These are phyloP conservation scores for Ditylenchus weischeri DNA, from an alignment of 2,888 invertebrate species.

Conservation along the genomic window DNA sequence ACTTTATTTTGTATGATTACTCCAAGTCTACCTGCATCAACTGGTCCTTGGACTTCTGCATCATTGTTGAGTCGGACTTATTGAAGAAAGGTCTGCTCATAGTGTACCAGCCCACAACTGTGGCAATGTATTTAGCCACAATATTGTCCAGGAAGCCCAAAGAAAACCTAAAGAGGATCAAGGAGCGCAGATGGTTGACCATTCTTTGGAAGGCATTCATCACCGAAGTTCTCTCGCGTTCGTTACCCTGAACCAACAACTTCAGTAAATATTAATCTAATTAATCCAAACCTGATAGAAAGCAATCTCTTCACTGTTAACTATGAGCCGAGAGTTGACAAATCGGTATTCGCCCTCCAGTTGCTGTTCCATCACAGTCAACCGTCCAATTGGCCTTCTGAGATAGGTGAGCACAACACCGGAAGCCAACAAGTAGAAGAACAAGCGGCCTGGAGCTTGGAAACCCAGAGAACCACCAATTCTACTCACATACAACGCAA, in stretches of 20 bases:
- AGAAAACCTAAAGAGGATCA: conserved; percentile 48
- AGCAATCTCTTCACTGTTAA: conserved; percentile 89
- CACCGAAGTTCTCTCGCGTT: conserved; percentile 80
- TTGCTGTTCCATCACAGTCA: conserved; percentile 91
- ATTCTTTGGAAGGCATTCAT: conserved; percentile 84
- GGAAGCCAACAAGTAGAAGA: conserved; percentile 80
- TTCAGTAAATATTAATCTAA: conserved; percentile 4
- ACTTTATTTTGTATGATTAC: neutral
- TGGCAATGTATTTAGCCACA: conserved; percentile 90
- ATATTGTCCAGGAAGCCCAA: conserved; percentile 95
- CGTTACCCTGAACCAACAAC: conserved; percentile 61
- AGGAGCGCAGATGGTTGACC: conserved; percentile 59
- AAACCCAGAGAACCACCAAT: conserved; percentile 79
- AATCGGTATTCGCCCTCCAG: conserved; percentile 97
- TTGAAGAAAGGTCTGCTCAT: conserved; percentile 90
- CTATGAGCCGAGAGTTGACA: conserved; percentile 90
- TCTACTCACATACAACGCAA: conserved; percentile 85
- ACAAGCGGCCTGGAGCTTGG: conserved; percentile 82
- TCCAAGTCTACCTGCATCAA: conserved; percentile 67
- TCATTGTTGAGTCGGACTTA: conserved; percentile 70
- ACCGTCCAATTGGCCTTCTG: conserved; percentile 65
- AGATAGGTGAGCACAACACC: conserved; percentile 76
- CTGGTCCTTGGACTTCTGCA: conserved; percentile 73
- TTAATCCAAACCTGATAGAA: conserved; percentile 63
- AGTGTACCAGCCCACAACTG: conserved; percentile 87